phyloP scores from a whole-genome alignment of 2,888 invertebrate genomes.

The Fragum whitleyi region DNA sequence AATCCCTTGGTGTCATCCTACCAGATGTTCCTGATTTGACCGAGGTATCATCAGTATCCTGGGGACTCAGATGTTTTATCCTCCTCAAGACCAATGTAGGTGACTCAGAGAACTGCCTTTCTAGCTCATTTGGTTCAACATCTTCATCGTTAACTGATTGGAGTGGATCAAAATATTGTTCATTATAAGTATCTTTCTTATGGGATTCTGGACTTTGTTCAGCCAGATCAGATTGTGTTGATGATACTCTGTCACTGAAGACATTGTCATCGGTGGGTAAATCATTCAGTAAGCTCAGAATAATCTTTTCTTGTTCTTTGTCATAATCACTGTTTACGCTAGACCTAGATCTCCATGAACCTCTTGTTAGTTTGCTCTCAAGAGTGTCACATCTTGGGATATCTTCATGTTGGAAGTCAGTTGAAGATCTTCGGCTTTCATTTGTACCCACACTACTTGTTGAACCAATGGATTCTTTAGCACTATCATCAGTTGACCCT shows the following conservation, averaged over 20 bases:
- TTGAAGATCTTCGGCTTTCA: conserved; percentile 27
- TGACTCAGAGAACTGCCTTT: conserved; percentile 26
- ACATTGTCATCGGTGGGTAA: conserved; percentile 7
- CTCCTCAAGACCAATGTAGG: conserved; percentile 49
- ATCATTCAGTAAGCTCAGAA: conserved; percentile 57
- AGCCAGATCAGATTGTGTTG: background rate
- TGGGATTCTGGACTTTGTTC: background rate
- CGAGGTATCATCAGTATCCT: conserved; percentile 31
- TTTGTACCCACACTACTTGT: conserved; percentile 1
- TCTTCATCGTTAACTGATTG: conserved; percentile 15
- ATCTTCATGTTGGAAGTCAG: background rate
- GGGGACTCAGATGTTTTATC: conserved; percentile 29
- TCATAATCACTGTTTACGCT: conserved; percentile 29
- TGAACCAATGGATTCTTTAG: conserved; percentile 15
- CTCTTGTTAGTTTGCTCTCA: conserved; percentile 16
- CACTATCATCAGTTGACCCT: conserved; percentile 13
- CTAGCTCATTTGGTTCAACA: background rate
- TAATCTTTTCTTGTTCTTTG: conserved; percentile 42
- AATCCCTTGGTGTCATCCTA: conserved; percentile 33
- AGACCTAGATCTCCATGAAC: conserved; percentile 8
- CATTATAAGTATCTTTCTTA: background rate
- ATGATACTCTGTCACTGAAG: conserved; percentile 9
- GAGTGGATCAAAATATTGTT: background rate
- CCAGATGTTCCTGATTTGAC: conserved; percentile 35
- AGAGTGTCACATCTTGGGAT: conserved; percentile 14